Evolutionary conservation across 2,888 invertebrate genomes (phyloP).

Genomic region (Leptopilina syphax): DNA sequence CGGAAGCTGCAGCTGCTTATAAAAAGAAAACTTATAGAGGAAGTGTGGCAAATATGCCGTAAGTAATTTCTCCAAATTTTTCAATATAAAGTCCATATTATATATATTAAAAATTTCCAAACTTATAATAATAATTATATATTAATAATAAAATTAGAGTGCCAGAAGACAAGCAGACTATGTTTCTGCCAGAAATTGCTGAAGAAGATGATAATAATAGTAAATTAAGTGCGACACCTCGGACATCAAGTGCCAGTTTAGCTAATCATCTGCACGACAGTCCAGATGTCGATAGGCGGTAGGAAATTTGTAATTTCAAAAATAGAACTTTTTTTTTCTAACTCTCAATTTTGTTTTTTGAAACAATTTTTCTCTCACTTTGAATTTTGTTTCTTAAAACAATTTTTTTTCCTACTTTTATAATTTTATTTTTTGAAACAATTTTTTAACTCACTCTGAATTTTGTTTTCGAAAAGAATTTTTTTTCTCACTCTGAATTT

Average conservation of each 20-base stretch:
- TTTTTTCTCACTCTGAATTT: too few species aligned
- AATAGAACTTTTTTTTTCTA: neutral
- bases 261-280: slow-evolving; percentile 64
- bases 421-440: too few species aligned
- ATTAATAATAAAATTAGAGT: slow-evolving; percentile 71
- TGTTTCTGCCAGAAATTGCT: slow-evolving; percentile 79
- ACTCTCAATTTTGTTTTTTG: neutral
- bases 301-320: slow-evolving; percentile 49
- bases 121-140: neutral
- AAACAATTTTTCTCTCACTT: too few species aligned
- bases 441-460: too few species aligned
- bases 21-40: slow-evolving; percentile 80
- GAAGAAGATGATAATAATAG: slow-evolving; percentile 77
- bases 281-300: slow-evolving; percentile 68
- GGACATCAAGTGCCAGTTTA: slow-evolving; percentile 67
- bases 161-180: slow-evolving; percentile 79
- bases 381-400: too few species aligned
- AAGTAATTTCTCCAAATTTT: slow-evolving; percentile 60
- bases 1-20: slow-evolving; percentile 79
- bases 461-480: too few species aligned
- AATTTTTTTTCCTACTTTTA: too few species aligned
- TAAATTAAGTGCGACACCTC: slow-evolving; percentile 60
- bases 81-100: too few species aligned
- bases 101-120: too few species aligned
- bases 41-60: slow-evolving; percentile 80